Evolutionary conservation across 2,888 invertebrate species (phyloP).

Genomic region (Micoletzkya japonica): DNA sequence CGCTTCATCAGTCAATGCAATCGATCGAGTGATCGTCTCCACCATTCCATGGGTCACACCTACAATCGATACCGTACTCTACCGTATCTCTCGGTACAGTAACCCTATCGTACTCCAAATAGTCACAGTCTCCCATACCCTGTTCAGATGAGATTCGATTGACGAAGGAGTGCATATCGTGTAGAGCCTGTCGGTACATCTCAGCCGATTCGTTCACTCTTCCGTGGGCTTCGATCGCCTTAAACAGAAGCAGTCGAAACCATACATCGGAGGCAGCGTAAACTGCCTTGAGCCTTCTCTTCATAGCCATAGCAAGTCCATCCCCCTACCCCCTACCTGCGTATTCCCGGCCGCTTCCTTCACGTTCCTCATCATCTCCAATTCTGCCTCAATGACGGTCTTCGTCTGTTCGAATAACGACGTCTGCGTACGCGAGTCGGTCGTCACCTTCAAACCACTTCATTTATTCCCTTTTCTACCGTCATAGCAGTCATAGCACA

Average conservation of each 20-base stretch:
- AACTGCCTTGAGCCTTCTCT: too few relatives aligned
- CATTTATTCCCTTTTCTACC: too few relatives aligned
- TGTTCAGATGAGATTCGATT: constrained; percentile 44
- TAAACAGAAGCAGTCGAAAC: constrained; percentile 43
- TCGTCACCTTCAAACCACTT: constrained; percentile 53
- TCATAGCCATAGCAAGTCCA: neutral
- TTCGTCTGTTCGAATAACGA: constrained; percentile 80
- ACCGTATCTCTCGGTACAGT: neutral
- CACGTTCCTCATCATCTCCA: constrained; percentile 76
- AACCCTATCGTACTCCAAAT: neutral
- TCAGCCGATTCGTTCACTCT: constrained; percentile 82
- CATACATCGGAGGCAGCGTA: too few relatives aligned
- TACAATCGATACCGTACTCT: constrained; percentile 30
- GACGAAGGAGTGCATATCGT: constrained; percentile 72
- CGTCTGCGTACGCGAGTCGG: constrained; percentile 84
- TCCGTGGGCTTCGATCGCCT: constrained; percentile 77
- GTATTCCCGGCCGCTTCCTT: constrained; percentile 92
- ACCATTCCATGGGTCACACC: constrained; percentile 54
- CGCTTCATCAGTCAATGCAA: constrained; percentile 67
- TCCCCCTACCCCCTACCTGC: constrained; percentile 65
- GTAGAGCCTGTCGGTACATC: constrained; percentile 78
- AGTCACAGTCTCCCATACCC: constrained; percentile 32
- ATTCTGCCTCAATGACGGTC: constrained; percentile 89
- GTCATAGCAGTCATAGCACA: neutral
- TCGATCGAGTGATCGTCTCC: constrained; percentile 81